These are phyloP conservation scores for Lepas anatifera DNA, from an alignment of 2,888 invertebrate species.

Conservation along the genomic window DNA sequence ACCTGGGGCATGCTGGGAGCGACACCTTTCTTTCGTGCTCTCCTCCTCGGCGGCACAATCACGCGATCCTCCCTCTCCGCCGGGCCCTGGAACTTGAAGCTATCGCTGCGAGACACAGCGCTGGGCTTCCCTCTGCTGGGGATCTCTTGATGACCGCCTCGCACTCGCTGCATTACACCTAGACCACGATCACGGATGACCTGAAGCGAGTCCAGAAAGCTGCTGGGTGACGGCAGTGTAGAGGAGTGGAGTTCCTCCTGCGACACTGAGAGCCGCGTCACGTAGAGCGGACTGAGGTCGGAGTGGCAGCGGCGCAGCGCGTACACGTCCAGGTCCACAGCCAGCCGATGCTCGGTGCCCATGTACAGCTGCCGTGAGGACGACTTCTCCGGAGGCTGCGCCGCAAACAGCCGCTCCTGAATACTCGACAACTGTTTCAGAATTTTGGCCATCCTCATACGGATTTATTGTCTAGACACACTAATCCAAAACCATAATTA, in stretches of 20 bases:
- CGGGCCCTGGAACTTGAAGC: constrained; percentile 1
- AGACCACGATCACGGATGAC: not conserved
- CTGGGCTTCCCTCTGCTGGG: not conserved
- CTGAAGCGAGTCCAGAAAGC: not conserved
- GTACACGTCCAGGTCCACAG: not conserved
- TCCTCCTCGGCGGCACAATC: not conserved
- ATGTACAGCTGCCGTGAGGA: not conserved
- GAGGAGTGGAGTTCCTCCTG: not conserved
- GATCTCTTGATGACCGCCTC: not conserved
- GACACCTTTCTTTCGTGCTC: not conserved
- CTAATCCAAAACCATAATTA: no score
- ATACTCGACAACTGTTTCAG: not conserved
- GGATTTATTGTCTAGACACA: no score
- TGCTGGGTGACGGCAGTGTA: not conserved
- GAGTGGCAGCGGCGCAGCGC: constrained; percentile 1
- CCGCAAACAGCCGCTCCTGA: not conserved
- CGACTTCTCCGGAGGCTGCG: not conserved
- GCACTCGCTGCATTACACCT: not conserved
- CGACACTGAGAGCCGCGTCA: not conserved
- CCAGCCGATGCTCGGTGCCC: not conserved
- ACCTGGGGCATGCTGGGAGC: constrained; percentile 1
- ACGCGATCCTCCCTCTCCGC: not conserved
- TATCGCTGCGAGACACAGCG: not conserved
- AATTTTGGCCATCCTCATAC: constrained; percentile 10
- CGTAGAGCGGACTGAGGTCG: not conserved